Evolutionary conservation across 2,113 vertebrate genomes (phyloP).

Genomic region (Guaruba guarouba): DNA sequence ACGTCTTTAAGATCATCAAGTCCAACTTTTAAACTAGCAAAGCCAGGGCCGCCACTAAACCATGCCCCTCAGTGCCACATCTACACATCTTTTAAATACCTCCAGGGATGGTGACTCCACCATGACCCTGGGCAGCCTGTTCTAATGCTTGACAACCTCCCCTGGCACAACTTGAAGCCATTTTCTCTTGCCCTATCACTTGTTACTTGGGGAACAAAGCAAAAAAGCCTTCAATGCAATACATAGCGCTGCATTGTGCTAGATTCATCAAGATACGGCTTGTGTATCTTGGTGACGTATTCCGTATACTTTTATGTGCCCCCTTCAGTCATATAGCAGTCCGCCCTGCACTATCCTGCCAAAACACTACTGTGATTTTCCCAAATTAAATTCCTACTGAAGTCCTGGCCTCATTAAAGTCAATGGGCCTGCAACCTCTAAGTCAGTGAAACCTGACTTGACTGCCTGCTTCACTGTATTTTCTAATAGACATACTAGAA

Average conservation of each 20-base stretch:
- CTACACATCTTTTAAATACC: neutral
- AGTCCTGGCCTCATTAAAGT: neutral
- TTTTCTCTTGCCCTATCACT: neutral
- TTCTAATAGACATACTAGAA: neutral
- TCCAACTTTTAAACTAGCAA: neutral
- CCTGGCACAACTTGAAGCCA: neutral
- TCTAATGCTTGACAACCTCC: neutral
- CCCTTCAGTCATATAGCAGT: neutral
- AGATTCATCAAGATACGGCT: neutral
- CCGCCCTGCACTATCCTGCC: neutral
- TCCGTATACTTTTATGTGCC: neutral
- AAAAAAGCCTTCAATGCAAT: neutral
- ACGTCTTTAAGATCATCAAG: neutral
- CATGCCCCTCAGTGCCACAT: neutral
- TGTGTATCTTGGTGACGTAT: neutral
- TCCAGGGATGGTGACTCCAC: neutral
- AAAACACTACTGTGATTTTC: neutral
- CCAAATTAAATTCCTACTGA: neutral
- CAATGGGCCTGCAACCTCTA: neutral
- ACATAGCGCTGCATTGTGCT: neutral
- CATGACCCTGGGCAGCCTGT: neutral
- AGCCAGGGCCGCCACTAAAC: neutral
- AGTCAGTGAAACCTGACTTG: neutral
- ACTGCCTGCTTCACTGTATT: neutral
- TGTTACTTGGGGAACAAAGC: neutral